Evolutionary conservation across 2,797 vertebrate species (phyloP), one percentile per base, ranked within the genome.

Genomic region (Xiphophorus birchmanni): DNA sequence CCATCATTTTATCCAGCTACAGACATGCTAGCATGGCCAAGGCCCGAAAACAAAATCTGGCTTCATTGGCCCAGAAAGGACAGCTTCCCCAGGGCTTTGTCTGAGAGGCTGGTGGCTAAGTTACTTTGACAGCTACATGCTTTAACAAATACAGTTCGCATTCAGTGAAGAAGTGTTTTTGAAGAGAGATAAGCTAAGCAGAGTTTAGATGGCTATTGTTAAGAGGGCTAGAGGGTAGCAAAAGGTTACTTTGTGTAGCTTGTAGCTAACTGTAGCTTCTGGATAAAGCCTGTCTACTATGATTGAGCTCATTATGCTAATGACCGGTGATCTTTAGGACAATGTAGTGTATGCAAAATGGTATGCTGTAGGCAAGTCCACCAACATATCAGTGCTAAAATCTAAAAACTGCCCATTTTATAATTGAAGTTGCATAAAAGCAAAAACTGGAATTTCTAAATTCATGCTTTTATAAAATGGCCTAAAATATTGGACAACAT

Each of bases 51-150:
- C 83, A 80, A 91, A 93, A 92, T 85, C 63, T 65, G 90, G 88
- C 92, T 92, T 81, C 89, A 93, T 73, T 91, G 94, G 93, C 90
- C 91, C 91, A 95, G 94, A 95, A 95, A 94, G 88, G 90, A 92
- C 88, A 91, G 88, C 82, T 91, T 87, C 94, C 95, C 85, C 73
- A 86, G 85, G 94, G 93, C 90, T 90, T 75, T 50, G 67, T 94
- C 90, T 93, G 88, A 89, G 84, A 90, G 73, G 84, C 88, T 93
- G 89, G 88, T 91, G 87, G 90, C 85, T 95, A 92, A 95, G 87
- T 86, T 76, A 84, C 92, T 92, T 83, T 95, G 95, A 94, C 94
- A 95, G 94, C 91, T 91, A 94, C 93, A 93, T 90, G 88, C 87
- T 93, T 94, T 92, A 92, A 90, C 93, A 86, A 89, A 94, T 86